phyloP scores from a whole-genome alignment of 2,113 vertebrate genomes.

The Muscicapa adusta region DNA sequence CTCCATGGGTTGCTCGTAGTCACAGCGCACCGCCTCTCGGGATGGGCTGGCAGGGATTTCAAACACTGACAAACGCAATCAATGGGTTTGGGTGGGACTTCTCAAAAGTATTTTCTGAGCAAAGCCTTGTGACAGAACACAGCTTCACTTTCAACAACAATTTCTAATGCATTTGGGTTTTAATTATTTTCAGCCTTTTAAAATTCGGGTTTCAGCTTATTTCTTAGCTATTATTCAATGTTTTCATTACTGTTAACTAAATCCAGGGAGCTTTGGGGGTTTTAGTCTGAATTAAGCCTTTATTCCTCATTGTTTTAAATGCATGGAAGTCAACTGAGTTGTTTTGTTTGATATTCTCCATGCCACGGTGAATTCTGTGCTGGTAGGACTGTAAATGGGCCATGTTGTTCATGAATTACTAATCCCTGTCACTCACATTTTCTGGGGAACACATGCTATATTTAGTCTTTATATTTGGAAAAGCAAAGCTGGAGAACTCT shows the following conservation, averaged over 20 bases:
- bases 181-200: neutral
- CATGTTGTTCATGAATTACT: slow-evolving; percentile 58
- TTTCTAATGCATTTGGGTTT: neutral
- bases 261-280: neutral
- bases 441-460: slow-evolving; percentile 39
- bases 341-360: slow-evolving; percentile 50
- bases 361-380: neutral
- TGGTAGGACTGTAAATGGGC: slow-evolving; percentile 58
- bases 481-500: slow-evolving; percentile 30
- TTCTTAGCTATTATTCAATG: slow-evolving; percentile 13
- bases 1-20: rapidly evolving
- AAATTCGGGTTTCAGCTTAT: neutral
- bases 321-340: neutral
- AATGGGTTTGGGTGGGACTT: neutral
- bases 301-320: slow-evolving; percentile 41
- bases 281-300: neutral
- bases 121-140: neutral
- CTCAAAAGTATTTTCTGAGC: neutral
- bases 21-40: rapidly evolving
- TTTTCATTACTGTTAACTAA: slow-evolving; percentile 14
- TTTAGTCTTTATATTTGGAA: neutral
- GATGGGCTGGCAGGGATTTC: neutral
- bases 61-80: neutral
- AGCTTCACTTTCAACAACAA: neutral
- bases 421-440: slow-evolving; percentile 46